phyloP scores from a whole-genome alignment of 2,797 vertebrate species.

The Epinephelus awoara region DNA sequence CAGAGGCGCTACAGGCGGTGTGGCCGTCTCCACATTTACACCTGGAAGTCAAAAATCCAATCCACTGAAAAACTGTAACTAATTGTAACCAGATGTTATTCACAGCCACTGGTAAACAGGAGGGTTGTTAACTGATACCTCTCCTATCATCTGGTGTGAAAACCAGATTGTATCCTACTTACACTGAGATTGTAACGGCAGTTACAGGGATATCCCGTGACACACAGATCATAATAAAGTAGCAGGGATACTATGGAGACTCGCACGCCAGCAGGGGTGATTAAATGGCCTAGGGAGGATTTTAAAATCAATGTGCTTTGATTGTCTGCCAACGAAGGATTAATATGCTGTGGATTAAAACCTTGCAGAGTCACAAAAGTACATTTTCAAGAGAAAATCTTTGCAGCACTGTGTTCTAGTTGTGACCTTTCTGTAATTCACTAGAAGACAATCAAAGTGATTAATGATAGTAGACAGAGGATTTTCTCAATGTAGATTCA shows the following conservation, averaged over 20 bases:
- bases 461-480: neutral
- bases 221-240: constrained; percentile 33
- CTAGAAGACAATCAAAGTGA: neutral
- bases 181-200: neutral
- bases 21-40: constrained; percentile 10
- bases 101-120: constrained; percentile 10
- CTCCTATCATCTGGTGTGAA: constrained; percentile 1
- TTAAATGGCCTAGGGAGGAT: constrained; percentile 64
- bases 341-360: constrained; percentile 29
- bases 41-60: constrained; percentile 28
- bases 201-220: constrained; percentile 26
- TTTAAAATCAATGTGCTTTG: constrained; percentile 71
- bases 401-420: neutral
- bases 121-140: neutral
- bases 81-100: neutral
- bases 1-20: neutral
- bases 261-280: constrained; percentile 47
- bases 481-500: neutral
- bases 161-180: neutral
- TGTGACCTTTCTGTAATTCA: constrained; percentile 5
- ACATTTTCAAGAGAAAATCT: constrained; percentile 16
- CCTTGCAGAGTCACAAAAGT: constrained; percentile 20
- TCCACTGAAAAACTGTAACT: neutral
- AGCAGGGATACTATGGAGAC: constrained; percentile 19
- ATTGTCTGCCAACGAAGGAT: constrained; percentile 62